phyloP scores from a whole-genome alignment of 2,888 invertebrate genomes.

The Eupsilia transversa region DNA sequence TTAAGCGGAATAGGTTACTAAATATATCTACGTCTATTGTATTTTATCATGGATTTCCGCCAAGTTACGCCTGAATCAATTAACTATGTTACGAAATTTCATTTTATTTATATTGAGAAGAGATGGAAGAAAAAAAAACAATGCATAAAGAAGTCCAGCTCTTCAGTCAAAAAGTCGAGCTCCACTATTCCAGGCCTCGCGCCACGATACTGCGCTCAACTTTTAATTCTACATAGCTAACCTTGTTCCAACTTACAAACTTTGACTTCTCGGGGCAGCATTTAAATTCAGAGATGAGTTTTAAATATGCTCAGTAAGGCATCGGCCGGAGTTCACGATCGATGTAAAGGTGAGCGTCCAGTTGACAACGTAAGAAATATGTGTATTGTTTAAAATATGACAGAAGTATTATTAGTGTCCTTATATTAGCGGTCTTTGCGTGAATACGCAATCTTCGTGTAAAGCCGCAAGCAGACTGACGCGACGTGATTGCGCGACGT shows the following conservation, averaged over 20 bases:
- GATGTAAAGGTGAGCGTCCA: neutral
- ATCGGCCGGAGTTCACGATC: neutral
- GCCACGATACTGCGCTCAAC: neutral
- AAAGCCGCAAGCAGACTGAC: too few species aligned
- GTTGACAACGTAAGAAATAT: neutral
- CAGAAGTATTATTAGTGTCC: too few species aligned
- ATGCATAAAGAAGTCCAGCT: neutral
- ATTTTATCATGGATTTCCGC: too few species aligned
- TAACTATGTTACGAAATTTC: too few species aligned
- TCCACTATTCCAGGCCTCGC: neutral
- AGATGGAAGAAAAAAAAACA: too few species aligned
- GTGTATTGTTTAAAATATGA: neutral
- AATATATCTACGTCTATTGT: too few species aligned
- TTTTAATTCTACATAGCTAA: conserved; percentile 7
- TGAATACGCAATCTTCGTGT: too few species aligned
- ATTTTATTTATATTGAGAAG: too few species aligned
- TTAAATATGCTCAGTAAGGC: neutral
- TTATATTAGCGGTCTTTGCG: too few species aligned
- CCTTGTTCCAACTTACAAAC: conserved; percentile 6
- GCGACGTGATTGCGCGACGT: too few species aligned
- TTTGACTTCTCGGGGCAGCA: conserved; percentile 13
- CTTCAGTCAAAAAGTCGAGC: neutral
- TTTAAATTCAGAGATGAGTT: conserved; percentile 28
- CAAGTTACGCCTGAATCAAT: too few species aligned
- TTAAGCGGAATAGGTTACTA: too few species aligned